Conservation (phyloP, 2,888 invertebrate species). For the Fissipunctia ypsillon region DNA sequence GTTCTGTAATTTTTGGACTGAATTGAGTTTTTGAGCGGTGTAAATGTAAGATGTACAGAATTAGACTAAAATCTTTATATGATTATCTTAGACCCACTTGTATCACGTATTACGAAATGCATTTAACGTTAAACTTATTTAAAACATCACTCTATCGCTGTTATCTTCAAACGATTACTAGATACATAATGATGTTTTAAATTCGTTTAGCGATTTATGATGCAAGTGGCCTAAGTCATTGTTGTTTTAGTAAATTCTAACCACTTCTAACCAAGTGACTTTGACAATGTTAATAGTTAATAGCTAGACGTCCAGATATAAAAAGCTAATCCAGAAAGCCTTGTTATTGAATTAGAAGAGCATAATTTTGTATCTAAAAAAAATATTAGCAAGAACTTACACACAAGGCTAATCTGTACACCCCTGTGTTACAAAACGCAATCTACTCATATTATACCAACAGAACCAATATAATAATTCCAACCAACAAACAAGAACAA, state of each 20-base stretch:
- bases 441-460: constrained; percentile 13
- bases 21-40: not conserved
- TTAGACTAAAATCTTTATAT: not conserved
- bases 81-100: not conserved
- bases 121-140: no score
- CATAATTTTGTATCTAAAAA: not conserved
- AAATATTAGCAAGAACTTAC: not conserved
- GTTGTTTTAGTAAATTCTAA: not conserved
- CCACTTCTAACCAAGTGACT: not conserved
- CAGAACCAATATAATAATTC: constrained; percentile 33
- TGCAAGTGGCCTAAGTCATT: not conserved
- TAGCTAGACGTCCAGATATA: not conserved
- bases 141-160: not conserved
- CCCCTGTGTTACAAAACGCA: not conserved
- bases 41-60: not conserved
- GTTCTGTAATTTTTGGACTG: not conserved
- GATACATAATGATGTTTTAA: not conserved
- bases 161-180: not conserved
- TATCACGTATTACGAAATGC: not conserved
- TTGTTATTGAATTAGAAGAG: not conserved
- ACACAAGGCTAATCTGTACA: not conserved
- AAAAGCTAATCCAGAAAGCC: not conserved
- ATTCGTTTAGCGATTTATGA: not conserved
- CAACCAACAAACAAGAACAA: constrained; percentile 28
- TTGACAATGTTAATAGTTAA: not conserved